Conservation (phyloP, 2,797 vertebrate species). For the Cyclopterus lumpus region DNA sequence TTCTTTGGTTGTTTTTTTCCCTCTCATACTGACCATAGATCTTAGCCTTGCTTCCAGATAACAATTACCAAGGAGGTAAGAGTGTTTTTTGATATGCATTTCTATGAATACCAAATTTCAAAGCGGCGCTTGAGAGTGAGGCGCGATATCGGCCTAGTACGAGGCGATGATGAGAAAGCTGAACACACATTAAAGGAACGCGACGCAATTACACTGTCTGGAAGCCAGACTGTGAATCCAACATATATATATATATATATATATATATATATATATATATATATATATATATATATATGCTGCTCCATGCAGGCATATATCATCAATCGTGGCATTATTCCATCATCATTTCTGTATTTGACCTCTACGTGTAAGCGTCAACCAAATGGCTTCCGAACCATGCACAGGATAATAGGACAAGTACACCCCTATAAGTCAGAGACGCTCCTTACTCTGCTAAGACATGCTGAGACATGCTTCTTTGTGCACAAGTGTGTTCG, state of each 20-base stretch:
- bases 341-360: background rate
- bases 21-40: background rate
- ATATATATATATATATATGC: too few relatives aligned
- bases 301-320: too few relatives aligned
- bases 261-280: too few relatives aligned
- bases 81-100: background rate
- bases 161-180: background rate
- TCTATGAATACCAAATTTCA: background rate
- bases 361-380: too few relatives aligned
- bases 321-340: too few relatives aligned
- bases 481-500: background rate
- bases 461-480: background rate
- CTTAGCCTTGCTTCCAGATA: background rate
- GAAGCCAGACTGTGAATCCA: background rate
- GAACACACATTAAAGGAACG: background rate
- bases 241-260: too few relatives aligned
- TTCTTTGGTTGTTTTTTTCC: constrained; percentile 27
- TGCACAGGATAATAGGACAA: background rate
- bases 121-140: background rate
- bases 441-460: background rate
- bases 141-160: background rate
- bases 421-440: background rate
- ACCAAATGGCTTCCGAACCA: too few relatives aligned
- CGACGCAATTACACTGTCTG: background rate
- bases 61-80: background rate